Evolutionary conservation across 2,113 vertebrate genomes (phyloP).

Genomic region (Ammodytes marinus): DNA sequence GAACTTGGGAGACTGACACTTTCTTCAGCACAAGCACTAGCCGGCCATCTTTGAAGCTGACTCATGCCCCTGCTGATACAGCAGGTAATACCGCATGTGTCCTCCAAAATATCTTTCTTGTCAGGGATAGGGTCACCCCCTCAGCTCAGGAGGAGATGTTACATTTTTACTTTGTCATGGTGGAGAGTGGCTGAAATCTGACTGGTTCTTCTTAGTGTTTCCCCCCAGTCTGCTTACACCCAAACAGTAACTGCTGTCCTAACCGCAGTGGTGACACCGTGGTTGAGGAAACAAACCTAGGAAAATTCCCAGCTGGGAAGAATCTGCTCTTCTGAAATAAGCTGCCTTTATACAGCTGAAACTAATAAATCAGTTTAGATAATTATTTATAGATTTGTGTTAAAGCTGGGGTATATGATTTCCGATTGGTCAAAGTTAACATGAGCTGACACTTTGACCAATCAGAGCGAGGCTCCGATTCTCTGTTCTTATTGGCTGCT

Average conservation of each 20-base stretch:
- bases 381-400: not conserved
- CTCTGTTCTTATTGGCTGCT: too few relatives aligned
- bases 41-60: constrained; percentile 52
- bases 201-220: constrained; percentile 28
- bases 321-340: not conserved
- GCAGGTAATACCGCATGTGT: constrained; percentile 48
- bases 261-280: not conserved
- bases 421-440: too few relatives aligned
- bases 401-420: too few relatives aligned
- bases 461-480: too few relatives aligned
- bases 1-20: constrained; percentile 42
- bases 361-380: not conserved
- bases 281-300: not conserved
- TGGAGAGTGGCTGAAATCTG: constrained; percentile 16
- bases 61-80: constrained; percentile 62
- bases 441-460: too few relatives aligned
- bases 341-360: not conserved
- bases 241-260: not conserved
- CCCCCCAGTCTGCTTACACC: not conserved
- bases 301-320: not conserved
- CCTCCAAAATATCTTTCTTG: constrained; percentile 60
- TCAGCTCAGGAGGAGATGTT: constrained; percentile 23
- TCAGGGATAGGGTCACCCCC: constrained; percentile 55
- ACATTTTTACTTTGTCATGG: constrained; percentile 28
- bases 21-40: constrained; percentile 58